Base-by-base conservation (phyloP, 2,113 vertebrate species). In the Verasper variegatus region DNA sequence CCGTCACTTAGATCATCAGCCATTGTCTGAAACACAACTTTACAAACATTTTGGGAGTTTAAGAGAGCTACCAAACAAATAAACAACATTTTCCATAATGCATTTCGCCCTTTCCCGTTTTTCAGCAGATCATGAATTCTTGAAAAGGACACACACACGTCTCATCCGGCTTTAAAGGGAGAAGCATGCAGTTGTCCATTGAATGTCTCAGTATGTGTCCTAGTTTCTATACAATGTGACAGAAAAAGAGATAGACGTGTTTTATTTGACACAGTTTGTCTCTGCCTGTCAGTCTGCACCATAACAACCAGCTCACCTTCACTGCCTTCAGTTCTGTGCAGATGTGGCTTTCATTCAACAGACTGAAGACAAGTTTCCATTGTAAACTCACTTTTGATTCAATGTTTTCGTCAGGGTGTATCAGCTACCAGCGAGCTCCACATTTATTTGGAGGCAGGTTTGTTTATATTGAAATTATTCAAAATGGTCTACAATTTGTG, bases 341-440 rank as follows among this genome's bases (percentile, higher is more conserved):
- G 81, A 86, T 81, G 89, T 80, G 80, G 84, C 84, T 82, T 79
- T 74, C 61, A 80, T 82, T 83, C 57, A 71, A 23, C 65, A 54
- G 40, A 76, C 62, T 40, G 72, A 61, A 74, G 65, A 86, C 61
- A 27, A 71, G 63, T 84, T 81, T 68, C 80, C 76, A 81, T 83
- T 71, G 80, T 58, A 68, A 81, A 80, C 55, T 77, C 81, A 86
- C 86, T 79, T 80, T 83, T 88, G 74, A 84, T 83, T 87, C 27
- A 0, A 81, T 54, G 40, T 57, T 24, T 24, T 77, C 78, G 89
- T 87, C 87, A 67, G 79, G 79, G 15, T 78, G 72, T 71, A 75
- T 83, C 68, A 69, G 76, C 86, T 26, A 42, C 69, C 81, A 64
- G 49, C 13, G 67, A 69, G 82, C 72, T 45, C 45, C 35, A 10